Evolutionary conservation across 2,888 invertebrate species (phyloP), one percentile per base, ranked within the genome.

Genomic region (Neoscelio sp.): DNA sequence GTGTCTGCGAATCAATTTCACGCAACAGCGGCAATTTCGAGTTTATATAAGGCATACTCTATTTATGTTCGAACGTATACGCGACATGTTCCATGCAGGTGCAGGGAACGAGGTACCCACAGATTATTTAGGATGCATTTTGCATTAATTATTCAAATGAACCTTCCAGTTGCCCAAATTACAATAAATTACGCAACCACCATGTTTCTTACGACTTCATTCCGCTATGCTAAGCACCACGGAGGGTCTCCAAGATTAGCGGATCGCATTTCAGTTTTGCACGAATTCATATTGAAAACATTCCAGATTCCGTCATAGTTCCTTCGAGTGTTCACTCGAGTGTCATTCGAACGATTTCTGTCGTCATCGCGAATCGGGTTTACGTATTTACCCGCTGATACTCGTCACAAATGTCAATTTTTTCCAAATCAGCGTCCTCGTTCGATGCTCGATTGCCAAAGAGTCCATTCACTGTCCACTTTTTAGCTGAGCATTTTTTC

Each of bases 131-230:
- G 85, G 86, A 86, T 85, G 85, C 84, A 84, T 87, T 89, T 88
- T 89, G 88, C 89, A 89, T 89, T 89, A 89, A 89, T 89, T 89
- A 89, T 89, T 88, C 85, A 88, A 89, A 89, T 88, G 84, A 86
- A 85, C 56, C 70, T 74, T 80, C 82, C 80, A 80, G 81, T 84
- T 82, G 80, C 83, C 79, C 77, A 85, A 85, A 87, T 88, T 88
- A 87, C 86, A 87, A 88, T 87, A 86, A 88, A 86, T 88, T 87
- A 85, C 85, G 79, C 60, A 65, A 67, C 68, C 79, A 54, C 74
- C 81, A 81, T 68, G 76, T 82, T 82, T 80, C 84, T 80, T 82
- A 78, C 78, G 67, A 78, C 73, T 80, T 77, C 67, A 80, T 80
- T 78, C 78, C 70, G 50, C 50, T 42, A 76, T 71, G 62, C 73